Percentiles rank a stretch among this genome's conserved stretches.
These are phyloP conservation scores for Acipenser transmontanus DNA, from an alignment of 2,797 vertebrate species.

Conservation along the genomic window DNA sequence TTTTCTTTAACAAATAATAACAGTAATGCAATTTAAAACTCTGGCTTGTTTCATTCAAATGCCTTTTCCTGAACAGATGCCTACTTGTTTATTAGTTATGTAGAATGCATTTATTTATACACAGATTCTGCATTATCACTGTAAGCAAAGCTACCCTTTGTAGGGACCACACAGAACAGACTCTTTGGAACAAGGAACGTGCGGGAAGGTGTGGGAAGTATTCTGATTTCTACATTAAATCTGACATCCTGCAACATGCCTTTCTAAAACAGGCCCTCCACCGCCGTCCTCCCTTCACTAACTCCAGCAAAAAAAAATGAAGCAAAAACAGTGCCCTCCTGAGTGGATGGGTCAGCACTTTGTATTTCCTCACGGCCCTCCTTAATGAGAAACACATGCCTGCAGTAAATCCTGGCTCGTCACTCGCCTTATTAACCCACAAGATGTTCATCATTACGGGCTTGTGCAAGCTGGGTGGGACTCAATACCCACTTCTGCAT, in stretches of 20 bases:
- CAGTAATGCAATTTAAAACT: too few species aligned
- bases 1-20: too few species aligned
- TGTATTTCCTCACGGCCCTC: constrained; percentile 66
- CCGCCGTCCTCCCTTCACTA: constrained; percentile 40
- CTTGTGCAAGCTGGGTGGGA: constrained; percentile 50
- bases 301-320: constrained; percentile 26
- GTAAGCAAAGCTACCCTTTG: too few species aligned
- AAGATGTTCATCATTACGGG: constrained; percentile 59
- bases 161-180: constrained; percentile 28
- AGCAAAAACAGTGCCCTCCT: constrained; percentile 53
- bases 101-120: too few species aligned
- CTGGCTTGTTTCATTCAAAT: too few species aligned
- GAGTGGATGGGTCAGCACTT: constrained; percentile 64
- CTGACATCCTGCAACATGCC: constrained; percentile 28
- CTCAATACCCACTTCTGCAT: constrained; percentile 40
- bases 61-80: too few species aligned
- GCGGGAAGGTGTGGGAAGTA: constrained; percentile 27
- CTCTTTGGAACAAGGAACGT: constrained; percentile 19
- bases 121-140: too few species aligned
- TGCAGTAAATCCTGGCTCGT: constrained; percentile 54
- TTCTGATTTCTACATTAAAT: constrained; percentile 45
- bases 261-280: constrained; percentile 24
- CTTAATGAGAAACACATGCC: constrained; percentile 77
- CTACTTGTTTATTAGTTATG: too few species aligned
- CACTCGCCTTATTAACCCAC: constrained; percentile 58